These are phyloP conservation scores for Imbricaverruca yamaguchii DNA, from an alignment of 2,888 invertebrate genomes.

Conservation along the genomic window DNA sequence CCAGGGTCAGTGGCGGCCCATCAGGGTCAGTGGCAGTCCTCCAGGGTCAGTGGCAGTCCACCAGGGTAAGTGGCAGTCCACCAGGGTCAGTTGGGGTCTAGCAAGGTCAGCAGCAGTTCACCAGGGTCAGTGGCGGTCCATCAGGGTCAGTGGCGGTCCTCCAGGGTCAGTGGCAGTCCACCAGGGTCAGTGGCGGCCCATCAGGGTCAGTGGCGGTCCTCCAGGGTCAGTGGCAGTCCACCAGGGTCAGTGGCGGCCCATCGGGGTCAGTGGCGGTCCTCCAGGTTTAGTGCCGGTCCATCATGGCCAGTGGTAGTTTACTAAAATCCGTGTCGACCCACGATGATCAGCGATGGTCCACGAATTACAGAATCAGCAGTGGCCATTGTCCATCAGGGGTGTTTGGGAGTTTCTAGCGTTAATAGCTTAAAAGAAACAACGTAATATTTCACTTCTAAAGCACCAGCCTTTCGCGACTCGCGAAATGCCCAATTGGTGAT, in stretches of 20 bases:
- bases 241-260: no score
- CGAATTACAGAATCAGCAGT: no score
- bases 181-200: neutral
- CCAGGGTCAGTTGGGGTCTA: neutral
- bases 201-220: neutral
- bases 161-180: neutral
- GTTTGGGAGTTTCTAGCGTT: no score
- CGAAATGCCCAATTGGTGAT: no score
- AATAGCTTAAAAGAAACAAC: no score
- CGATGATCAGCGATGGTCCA: neutral
- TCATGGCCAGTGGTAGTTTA: neutral
- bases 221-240: neutral
- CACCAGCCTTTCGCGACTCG: no score
- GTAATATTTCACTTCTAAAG: no score
- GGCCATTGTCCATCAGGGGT: no score
- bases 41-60: neutral
- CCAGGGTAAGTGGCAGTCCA: neutral
- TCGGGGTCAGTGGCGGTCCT: no score
- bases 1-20: neutral
- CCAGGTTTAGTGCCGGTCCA: no score
- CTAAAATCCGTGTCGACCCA: neutral
- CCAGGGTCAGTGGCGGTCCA: neutral
- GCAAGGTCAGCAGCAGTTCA: neutral
- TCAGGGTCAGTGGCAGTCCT: neutral
- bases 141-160: neutral